Base-by-base conservation (phyloP, 2,797 vertebrate genomes). In the Acanthurus tractus region DNA sequence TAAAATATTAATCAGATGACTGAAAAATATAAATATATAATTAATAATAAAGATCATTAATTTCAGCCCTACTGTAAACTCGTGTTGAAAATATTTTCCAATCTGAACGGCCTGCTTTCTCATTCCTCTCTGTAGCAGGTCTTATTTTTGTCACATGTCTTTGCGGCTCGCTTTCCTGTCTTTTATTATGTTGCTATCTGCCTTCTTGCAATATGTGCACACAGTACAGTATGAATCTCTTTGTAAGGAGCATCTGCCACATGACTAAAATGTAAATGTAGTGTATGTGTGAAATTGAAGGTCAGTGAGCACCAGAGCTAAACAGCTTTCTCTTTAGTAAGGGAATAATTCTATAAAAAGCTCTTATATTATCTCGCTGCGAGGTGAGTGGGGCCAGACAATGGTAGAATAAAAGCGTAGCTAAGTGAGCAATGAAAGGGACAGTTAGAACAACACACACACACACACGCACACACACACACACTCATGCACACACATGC, bases 281-380 rank as follows among this genome's bases (percentile, higher is more conserved):
- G 92, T 88, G 84, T 88, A 82, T 87, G 87, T 90, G 88, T 88
- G 88, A 91, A 93, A 92, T 79, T 92, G 91, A 90, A 91, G 90
- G 91, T 92, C 92, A 93, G 86, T 62, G 53, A 81, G 86, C 74
- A 3, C 72, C 55, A 42, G 84, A 74, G 88, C 82, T 85, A 90
- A 93, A 93, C 92, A 91, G 92, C 87, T 90, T 93, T 91, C 85
- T 88, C 93, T 93, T 93, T 93, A 91, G 92, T 93, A 89, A 90
- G 90, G 82, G 84, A 92, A 90, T 94, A 89, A 93, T 94, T 93
- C 90, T 94, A 93, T 94, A 92, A 94, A 94, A 94, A 94, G 91
- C 88, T 84, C 87, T 86, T 89, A 91, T 93, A 93, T 92, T 92
- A 90, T 92, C 88, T 86, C 65, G 38, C 91, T 80, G 82, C 87